These are phyloP conservation scores for Apamea sordens DNA, from an alignment of 2,888 invertebrate species.

Conservation along the genomic window DNA sequence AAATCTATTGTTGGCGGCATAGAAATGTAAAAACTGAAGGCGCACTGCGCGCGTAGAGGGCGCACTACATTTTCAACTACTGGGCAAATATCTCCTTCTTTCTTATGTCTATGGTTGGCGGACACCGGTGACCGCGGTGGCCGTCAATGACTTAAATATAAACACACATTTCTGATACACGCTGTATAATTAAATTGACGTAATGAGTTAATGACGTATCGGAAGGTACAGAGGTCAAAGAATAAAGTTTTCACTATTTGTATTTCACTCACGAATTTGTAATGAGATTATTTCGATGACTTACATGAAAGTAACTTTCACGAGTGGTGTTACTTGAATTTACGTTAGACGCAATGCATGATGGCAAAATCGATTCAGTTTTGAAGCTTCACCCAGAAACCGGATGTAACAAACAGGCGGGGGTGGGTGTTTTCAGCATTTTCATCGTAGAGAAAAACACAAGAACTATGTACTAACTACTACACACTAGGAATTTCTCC, in stretches of 20 bases:
- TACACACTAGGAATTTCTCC: too few relatives aligned
- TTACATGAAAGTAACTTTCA: background rate
- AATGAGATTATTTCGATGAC: background rate
- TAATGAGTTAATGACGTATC: background rate
- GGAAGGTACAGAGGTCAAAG: conserved; percentile 16
- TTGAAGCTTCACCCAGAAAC: background rate
- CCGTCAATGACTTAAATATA: background rate
- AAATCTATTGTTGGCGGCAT: too few relatives aligned
- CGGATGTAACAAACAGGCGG: background rate
- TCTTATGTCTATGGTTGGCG: too few relatives aligned
- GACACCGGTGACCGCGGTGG: too few relatives aligned
- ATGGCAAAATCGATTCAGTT: background rate
- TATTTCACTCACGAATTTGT: conserved; percentile 1
- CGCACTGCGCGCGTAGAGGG: too few relatives aligned
- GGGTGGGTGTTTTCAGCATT: background rate
- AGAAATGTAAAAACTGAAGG: too few relatives aligned
- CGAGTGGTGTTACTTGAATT: background rate
- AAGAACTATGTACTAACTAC: background rate
- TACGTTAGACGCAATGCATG: background rate
- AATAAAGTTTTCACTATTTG: background rate
- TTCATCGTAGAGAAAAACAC: background rate
- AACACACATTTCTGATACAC: background rate
- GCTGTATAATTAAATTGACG: background rate
- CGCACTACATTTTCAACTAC: too few relatives aligned
- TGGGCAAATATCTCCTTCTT: too few relatives aligned